Base-by-base conservation (phyloP, 2,797 vertebrate species). In the Ibycter americanus region DNA sequence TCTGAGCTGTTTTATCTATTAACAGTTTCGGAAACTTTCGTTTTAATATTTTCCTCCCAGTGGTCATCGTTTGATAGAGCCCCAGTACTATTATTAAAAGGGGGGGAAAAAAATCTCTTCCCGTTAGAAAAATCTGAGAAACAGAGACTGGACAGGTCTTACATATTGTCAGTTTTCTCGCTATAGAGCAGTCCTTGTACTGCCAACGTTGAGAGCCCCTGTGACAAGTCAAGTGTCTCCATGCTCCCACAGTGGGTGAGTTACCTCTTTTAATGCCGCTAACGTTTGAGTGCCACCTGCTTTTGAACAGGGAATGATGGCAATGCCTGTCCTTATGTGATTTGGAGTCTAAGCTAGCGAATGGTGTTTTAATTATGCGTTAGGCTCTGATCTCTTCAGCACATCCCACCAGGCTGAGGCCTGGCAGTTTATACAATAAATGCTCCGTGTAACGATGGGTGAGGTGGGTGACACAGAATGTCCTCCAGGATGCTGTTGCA, bases 121-220 rank as follows among this genome's bases (percentile, higher is more conserved):
- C 7, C 15, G 9, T 42, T 63, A 67, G 55, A 88, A 88, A 73
- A 19, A 20, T 11, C 29, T 63, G 59, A 42, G 63, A 63, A 80
- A 52, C 3, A 9, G 25, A 34, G 49, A 58, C 27, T 10, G 63
- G 63, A 26, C 5, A 23, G 11, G 31, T 52, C 12, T 61, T 40
- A 11, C 0, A 9, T 21, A 8, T 78, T 54, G 52, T 63, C 59
- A 34, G 29, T 40, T 63, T 12, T 23, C 23, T 59, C 1, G 2
- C 23, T 63, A 0, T 5, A 36, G 44, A 84, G 8, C 0, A 0
- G 9, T 29, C 46, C 52, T 56, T 46, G 17, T 84, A 22, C 18
- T 2, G 2, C 14, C 25, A 25, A 29, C 34, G 9, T 17, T 32
- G 40, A 46, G 18, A 66, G 12, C 3, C 9, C 8, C 18, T 44